Percentiles rank a stretch among this genome's conserved stretches.
Evolutionary conservation across 2,113 vertebrate species (phyloP).

Genomic region (Donacobius atricapilla): DNA sequence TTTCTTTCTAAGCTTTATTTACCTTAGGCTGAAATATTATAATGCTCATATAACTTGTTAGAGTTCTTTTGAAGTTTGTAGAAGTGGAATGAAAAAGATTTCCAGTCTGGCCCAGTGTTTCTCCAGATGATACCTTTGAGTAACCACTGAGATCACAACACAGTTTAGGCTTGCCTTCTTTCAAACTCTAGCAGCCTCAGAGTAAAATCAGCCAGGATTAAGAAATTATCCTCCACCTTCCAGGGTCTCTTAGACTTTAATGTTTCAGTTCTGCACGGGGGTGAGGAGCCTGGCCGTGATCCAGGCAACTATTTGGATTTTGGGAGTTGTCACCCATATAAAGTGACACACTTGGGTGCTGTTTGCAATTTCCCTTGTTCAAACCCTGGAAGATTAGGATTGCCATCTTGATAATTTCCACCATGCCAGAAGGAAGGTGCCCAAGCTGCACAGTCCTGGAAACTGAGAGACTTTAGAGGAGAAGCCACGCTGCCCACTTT

Average conservation of each 20-base stretch:
- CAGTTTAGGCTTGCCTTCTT: background rate
- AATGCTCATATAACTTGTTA: background rate
- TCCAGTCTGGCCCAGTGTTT: background rate
- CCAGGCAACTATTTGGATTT: background rate
- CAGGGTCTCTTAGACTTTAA: background rate
- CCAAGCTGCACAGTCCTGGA: background rate
- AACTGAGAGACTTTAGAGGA: background rate
- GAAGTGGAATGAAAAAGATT: background rate
- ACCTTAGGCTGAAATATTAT: background rate
- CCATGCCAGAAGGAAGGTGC: background rate
- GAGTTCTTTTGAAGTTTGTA: background rate
- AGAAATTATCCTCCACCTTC: background rate
- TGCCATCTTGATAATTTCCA: background rate
- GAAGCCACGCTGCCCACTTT: background rate
- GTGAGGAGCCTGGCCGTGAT: background rate
- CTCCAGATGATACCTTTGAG: background rate
- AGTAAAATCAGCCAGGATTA: background rate
- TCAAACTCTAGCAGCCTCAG: background rate
- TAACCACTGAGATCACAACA: background rate
- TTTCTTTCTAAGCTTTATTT: background rate
- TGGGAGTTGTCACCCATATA: background rate
- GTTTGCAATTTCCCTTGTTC: background rate
- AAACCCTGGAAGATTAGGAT: background rate
- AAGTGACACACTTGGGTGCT: background rate
- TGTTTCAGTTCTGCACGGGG: background rate